Evolutionary conservation across 2,888 invertebrate genomes (phyloP).

Genomic region (Apodemia duryi): DNA sequence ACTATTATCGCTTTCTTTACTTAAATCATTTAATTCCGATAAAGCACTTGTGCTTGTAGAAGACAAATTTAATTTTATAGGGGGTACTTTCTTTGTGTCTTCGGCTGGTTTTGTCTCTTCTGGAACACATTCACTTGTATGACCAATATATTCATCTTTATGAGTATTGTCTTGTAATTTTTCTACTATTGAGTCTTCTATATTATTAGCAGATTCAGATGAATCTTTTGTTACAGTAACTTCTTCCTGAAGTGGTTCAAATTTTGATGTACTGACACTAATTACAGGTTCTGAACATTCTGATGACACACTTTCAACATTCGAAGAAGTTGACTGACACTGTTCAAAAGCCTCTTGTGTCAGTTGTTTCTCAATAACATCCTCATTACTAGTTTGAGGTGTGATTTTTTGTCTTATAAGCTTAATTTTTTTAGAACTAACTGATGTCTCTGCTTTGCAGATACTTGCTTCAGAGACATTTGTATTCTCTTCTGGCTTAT

Average conservation of each 20-base stretch:
- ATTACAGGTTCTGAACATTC: conserved; percentile 37
- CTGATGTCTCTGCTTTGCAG: conserved; percentile 73
- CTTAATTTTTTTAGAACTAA: conserved; percentile 70
- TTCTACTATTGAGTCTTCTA: conserved; percentile 13
- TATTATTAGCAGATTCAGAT: conserved; percentile 19
- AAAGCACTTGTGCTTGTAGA: conserved; percentile 36
- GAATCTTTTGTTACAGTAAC: conserved; percentile 6
- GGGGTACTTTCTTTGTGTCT: conserved; percentile 21
- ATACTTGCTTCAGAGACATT: conserved; percentile 70
- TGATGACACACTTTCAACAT: conserved; percentile 35
- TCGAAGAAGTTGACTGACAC: conserved; percentile 63
- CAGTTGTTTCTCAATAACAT: conserved; percentile 33
- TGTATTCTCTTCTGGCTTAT: conserved; percentile 66
- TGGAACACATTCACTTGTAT: background rate
- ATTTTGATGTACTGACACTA: conserved; percentile 37
- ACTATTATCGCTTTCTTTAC: conserved; percentile 35
- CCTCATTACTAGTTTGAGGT: conserved; percentile 42
- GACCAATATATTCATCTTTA: conserved; percentile 16
- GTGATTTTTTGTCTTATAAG: conserved; percentile 64
- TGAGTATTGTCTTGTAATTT: conserved; percentile 20
- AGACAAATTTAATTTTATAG: conserved; percentile 47
- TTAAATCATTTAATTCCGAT: conserved; percentile 27
- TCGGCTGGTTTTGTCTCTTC: conserved; percentile 11
- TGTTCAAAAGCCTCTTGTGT: conserved; percentile 42
- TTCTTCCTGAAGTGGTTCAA: conserved; percentile 23